Conservation (phyloP, 2,797 vertebrate genomes). For the Yasuhikotakia modesta region DNA sequence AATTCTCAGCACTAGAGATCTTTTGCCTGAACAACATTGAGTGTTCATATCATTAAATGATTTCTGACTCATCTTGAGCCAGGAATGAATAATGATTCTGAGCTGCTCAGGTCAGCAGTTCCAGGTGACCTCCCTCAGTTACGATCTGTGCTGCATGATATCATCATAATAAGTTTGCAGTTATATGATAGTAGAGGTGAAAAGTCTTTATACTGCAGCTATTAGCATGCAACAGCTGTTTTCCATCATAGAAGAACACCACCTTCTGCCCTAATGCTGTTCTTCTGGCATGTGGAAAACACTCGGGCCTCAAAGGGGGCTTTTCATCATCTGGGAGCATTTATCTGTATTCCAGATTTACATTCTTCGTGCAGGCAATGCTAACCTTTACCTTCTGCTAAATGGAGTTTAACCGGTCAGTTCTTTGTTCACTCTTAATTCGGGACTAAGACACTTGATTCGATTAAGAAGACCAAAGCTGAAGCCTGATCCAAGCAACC, state of each 20-base stretch:
- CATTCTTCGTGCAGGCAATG: slow-evolving; percentile 47
- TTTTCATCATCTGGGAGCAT: slow-evolving; percentile 62
- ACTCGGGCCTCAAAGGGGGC: slow-evolving; percentile 41
- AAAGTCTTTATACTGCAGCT: not conserved
- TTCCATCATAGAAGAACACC: slow-evolving; percentile 57
- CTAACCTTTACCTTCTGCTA: slow-evolving; percentile 56
- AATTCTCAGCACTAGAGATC: not conserved
- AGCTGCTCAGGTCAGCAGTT: not conserved
- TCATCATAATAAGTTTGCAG: not conserved
- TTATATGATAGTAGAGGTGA: not conserved
- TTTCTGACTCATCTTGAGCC: not conserved
- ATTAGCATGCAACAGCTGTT: slow-evolving; percentile 54
- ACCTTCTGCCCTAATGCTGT: slow-evolving; percentile 46
- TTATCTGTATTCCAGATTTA: slow-evolving; percentile 64
- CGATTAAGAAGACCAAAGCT: not conserved
- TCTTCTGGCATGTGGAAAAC: slow-evolving; percentile 55
- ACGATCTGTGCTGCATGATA: not conserved
- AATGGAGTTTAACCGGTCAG: not conserved
- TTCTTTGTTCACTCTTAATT: not conserved
- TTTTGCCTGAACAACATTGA: not conserved
- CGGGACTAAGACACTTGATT: not conserved
- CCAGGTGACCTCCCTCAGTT: not conserved
- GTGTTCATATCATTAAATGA: slow-evolving; percentile 7
- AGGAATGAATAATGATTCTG: slow-evolving; percentile 10
- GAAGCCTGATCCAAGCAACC: not conserved